A percentile compares a stretch with the other conserved stretches of the same genome.
Conservation (phyloP, 2,888 invertebrate species). For the Microctonus aethiopoides region DNA sequence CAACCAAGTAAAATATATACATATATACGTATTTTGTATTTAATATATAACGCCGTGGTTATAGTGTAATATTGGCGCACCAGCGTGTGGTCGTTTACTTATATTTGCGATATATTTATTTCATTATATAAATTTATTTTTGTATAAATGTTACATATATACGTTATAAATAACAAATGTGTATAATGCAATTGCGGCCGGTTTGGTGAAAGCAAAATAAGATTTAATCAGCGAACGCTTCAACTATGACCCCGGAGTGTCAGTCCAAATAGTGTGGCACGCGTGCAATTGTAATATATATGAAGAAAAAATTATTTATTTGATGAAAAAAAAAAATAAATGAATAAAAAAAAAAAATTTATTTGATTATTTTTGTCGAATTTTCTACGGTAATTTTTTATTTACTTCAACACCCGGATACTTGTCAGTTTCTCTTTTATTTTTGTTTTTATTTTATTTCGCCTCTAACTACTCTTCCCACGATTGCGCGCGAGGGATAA, state of each 20-base stretch:
- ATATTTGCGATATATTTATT: background rate
- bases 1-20: background rate
- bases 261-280: background rate
- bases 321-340: background rate
- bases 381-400: constrained; percentile 5
- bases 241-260: constrained; percentile 29
- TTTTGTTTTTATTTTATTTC: constrained; percentile 21
- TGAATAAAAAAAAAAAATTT: background rate
- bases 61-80: constrained; percentile 20
- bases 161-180: too few relatives aligned
- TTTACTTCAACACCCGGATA: constrained; percentile 18
- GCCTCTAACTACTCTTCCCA: constrained; percentile 46
- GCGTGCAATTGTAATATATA: background rate
- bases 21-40: too few relatives aligned
- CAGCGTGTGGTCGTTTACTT: constrained; percentile 4
- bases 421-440: background rate
- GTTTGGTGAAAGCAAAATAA: constrained; percentile 28
- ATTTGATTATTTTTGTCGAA: background rate
- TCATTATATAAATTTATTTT: background rate
- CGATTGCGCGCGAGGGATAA: constrained; percentile 45
- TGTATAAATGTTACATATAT: background rate
- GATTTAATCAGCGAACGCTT: constrained; percentile 29
- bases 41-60: background rate
- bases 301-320: background rate
- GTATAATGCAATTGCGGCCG: background rate